Percentiles rank a stretch among this genome's conserved stretches.
These are phyloP conservation scores for Macroglossus sobrinus DNA, from an alignment of 2,113 vertebrate genomes.

Conservation along the genomic window DNA sequence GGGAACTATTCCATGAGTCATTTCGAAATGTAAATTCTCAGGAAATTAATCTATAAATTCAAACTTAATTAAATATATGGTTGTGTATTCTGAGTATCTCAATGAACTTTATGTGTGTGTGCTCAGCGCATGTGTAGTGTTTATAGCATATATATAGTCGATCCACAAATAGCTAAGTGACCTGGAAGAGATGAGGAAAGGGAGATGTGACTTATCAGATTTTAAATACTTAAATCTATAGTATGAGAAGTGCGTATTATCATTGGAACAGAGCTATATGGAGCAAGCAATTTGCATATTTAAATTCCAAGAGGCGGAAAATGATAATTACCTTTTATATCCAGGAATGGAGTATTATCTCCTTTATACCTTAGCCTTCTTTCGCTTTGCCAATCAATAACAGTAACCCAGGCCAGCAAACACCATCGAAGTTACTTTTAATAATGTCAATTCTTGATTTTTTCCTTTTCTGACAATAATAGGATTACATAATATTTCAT, in stretches of 20 bases:
- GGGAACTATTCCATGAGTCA: background rate
- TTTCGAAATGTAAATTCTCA: background rate
- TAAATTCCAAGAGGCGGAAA: background rate
- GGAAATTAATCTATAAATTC: background rate
- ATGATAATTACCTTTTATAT: accelerated
- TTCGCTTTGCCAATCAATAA: background rate
- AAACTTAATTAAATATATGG: background rate
- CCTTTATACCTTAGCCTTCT: background rate
- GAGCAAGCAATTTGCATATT: too few relatives aligned
- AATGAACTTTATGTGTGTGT: background rate
- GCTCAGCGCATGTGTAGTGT: too few relatives aligned
- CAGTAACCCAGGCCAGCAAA: background rate
- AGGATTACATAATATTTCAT: background rate
- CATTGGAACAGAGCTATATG: background rate
- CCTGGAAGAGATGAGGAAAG: background rate
- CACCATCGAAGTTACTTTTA: background rate
- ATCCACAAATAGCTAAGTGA: background rate
- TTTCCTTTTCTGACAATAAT: background rate
- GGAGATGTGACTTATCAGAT: background rate
- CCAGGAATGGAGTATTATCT: background rate
- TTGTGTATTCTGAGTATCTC: background rate
- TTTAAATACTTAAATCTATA: background rate
- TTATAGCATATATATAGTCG: background rate
- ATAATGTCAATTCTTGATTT: background rate
- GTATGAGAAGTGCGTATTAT: background rate